A percentile compares a stretch with the other conserved stretches of the same genome.
Evolutionary conservation across 2,888 invertebrate species (phyloP).

Genomic region (Acanthosepion lycidas): DNA sequence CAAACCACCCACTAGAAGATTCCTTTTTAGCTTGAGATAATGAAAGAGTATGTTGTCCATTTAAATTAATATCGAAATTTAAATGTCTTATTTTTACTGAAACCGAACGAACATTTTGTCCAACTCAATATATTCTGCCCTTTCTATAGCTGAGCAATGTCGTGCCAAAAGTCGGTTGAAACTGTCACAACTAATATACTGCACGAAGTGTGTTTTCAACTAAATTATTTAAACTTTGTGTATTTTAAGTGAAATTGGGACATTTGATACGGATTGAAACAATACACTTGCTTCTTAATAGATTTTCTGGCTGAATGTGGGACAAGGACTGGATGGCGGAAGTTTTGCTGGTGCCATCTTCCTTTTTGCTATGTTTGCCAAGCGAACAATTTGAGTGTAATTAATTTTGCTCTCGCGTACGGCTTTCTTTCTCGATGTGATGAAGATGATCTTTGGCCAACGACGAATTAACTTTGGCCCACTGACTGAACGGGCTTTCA

Average conservation of each 20-base stretch:
- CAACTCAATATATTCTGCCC: background rate
- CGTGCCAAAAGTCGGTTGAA: background rate
- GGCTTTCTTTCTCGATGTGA: background rate
- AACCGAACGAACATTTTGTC: background rate
- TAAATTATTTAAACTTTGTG: background rate
- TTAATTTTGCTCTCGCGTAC: slow-evolving; percentile 33
- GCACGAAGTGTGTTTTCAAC: background rate
- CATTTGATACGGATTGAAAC: background rate
- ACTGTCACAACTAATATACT: background rate
- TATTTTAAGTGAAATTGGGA: background rate
- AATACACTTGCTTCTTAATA: slow-evolving; percentile 33
- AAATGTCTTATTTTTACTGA: background rate
- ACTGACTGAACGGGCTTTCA: background rate
- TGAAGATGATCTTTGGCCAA: slow-evolving; percentile 20
- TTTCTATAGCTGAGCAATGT: background rate
- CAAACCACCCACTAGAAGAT: too few species aligned
- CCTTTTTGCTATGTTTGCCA: background rate
- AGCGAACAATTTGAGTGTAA: slow-evolving; percentile 33
- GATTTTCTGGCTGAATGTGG: background rate
- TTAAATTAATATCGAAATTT: background rate
- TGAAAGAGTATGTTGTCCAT: too few species aligned
- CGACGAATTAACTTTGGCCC: background rate
- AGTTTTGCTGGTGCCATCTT: background rate
- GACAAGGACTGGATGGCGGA: background rate
- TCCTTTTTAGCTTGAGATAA: too few species aligned